Base-by-base conservation (phyloP, 2,797 vertebrate species). In the Anas flavirostris region DNA sequence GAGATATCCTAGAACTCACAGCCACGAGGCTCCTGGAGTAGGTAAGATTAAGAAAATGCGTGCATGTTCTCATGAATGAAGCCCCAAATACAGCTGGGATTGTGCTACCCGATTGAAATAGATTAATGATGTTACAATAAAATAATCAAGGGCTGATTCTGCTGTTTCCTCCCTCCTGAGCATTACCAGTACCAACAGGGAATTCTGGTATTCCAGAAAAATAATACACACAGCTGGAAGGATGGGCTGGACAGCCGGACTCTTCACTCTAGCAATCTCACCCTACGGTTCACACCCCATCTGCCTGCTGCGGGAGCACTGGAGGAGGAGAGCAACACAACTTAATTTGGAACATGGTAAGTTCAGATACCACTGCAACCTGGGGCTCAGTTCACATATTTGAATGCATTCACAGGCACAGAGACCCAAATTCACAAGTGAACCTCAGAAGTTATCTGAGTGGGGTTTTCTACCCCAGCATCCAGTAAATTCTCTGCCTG, bases 1-100 rank as follows among this genome's bases (percentile, higher is more conserved):
- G 29, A 41, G 22, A 94, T 52, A 58, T 2, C 12, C 29, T 12
- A 60, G 41, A 41, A 22, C 22, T 29, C 18, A 13, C 41, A 15
- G 9, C 62, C 14, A 0, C 4, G 55, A 75, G 50, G 59, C 10
- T 46, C 29, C 13, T 5, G 7, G n/a, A 31, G 7, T 1, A 28
- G 21, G 56, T 53, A 60, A 35, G 52, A 66, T 63, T 33, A 39
- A 29, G 62, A 41, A 83, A 76, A 72, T 8, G 10, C 5, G 7
- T 23, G n/a, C 5, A 4, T 28, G 22, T 46, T 88, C 85, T 73
- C 76, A 79, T 18, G 26, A 87, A 56, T 31, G 69, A 91, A 87
- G 10, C 53, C 18, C 39, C 41, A 60, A 60, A 29, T 74, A 63
- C 12, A 60, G 25, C 15, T 46, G 64, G 22, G 55, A 1, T 1